Evolutionary conservation across 1,140 invertebrate genomes (phyloP), one percentile per base, ranked within the genome.

Genomic region (Heliconius hewitsoni): DNA sequence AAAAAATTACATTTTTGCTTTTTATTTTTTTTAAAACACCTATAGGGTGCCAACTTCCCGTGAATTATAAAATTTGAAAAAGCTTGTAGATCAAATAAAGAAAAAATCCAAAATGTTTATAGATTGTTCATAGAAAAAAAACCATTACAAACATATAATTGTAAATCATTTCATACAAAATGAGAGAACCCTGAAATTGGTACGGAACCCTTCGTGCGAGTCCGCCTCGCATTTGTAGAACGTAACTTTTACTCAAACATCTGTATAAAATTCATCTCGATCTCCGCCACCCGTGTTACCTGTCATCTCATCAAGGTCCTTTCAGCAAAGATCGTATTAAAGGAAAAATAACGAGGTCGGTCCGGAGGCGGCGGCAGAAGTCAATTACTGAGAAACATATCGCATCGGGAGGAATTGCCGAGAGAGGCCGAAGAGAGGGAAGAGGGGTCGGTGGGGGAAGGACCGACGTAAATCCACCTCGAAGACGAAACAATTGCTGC

Each of bases 341-440:
- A 76, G 34, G 57, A 76, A 76, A 76, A 76, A 76, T 76, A n/a
- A 60, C 39, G 74, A 76, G 74, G 55, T 76, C 74, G 57, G 74
- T 16, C 50, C 18, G 50, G 42, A 46, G 42, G 18, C 52, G 52
- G 55, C 55, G 74, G 74, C 55, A 66, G 74, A 66, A 52, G 57
- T 76, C 57, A 76, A 70, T 76, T 76, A 76, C 57, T 66, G 74
- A 66, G 37, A 76, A 76, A 76, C 74, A 76, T 66, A 66, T 46
- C 23, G 50, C 57, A 39, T 57, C 57, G 60, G 23, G 23, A 66
- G 60, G 60, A 30, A 13, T 66, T 66, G 23, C 13, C 57, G 74
- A 19, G 34, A 30, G 73, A 18, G 30, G 5, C 6, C 18, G 8
- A 52, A 9, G 46, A 50, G n/a, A 30, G 27, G 27, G 23, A 13